These are phyloP conservation scores for Synaphobranchus kaupii DNA, from an alignment of 2,797 vertebrate genomes.

Conservation along the genomic window DNA sequence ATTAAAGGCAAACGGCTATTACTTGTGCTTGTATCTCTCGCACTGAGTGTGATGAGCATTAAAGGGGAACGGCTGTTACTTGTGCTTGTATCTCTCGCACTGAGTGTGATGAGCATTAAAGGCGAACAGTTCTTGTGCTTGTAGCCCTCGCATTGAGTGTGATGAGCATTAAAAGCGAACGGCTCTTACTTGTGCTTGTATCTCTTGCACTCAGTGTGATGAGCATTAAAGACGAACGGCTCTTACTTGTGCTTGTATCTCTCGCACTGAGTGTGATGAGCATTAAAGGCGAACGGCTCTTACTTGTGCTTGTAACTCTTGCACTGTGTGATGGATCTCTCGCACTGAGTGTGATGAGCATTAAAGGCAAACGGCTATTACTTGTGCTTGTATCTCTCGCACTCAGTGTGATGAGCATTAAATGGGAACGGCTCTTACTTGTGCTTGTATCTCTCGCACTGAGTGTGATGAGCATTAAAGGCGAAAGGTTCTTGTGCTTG, in stretches of 20 bases:
- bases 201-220: slow-evolving; percentile 82
- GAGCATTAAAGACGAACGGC: background rate
- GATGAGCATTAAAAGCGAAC: background rate
- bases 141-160: slow-evolving; percentile 89
- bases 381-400: slow-evolving; percentile 89
- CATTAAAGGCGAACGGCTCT: slow-evolving; percentile 19
- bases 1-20: slow-evolving; percentile 33
- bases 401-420: slow-evolving; percentile 49
- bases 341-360: too few relatives aligned
- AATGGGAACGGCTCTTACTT: slow-evolving; percentile 67
- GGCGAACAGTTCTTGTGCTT: slow-evolving; percentile 75
- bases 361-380: slow-evolving; percentile 49
- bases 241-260: slow-evolving; percentile 86
- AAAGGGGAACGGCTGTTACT: slow-evolving; percentile 62
- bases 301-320: slow-evolving; percentile 90
- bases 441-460: slow-evolving; percentile 87
- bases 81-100: slow-evolving; percentile 88
- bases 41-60: slow-evolving; percentile 59
- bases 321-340: too few relatives aligned
- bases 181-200: slow-evolving; percentile 83
- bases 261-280: slow-evolving; percentile 76
- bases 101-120: too few relatives aligned
- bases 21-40: slow-evolving; percentile 90
- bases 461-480: too few relatives aligned
- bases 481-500: slow-evolving; percentile 75